Percentiles rank a stretch among this genome's conserved stretches.
phyloP scores from a whole-genome alignment of 2,797 vertebrate species.

The Pantherophis alleghaniensis region DNA sequence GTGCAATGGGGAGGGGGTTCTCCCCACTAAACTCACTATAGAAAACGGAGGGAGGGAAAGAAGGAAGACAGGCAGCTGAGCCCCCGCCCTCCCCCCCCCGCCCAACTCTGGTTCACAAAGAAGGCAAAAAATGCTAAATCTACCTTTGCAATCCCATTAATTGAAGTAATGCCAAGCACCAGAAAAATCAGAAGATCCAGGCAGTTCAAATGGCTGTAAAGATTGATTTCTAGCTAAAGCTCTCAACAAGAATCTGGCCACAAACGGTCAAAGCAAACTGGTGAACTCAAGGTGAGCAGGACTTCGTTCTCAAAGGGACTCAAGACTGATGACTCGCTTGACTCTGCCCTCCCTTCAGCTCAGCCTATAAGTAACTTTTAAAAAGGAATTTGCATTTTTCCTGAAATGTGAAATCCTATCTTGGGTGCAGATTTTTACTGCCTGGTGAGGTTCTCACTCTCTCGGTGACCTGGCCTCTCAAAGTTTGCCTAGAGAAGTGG shows the following conservation, averaged over 20 bases:
- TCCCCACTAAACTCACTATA: not conserved
- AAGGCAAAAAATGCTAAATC: not conserved
- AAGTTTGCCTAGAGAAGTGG: not conserved
- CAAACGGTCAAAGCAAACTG: not conserved
- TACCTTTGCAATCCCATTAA: not conserved
- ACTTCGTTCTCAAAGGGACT: not conserved
- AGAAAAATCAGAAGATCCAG: not conserved
- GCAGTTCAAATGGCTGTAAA: not conserved
- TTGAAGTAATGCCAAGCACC: not conserved
- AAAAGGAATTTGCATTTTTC: not conserved
- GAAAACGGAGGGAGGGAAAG: not conserved
- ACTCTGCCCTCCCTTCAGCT: not conserved
- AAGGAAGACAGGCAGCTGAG: not conserved
- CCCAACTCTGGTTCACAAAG: not conserved
- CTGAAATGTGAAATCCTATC: not conserved
- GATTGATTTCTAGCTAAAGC: not conserved
- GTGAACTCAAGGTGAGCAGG: not conserved
- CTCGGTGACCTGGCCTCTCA: not conserved
- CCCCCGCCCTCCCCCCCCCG: accelerated
- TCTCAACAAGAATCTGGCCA: not conserved
- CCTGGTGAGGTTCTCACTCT: not conserved
- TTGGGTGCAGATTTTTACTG: not conserved
- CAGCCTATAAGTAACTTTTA: not conserved
- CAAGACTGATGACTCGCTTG: not conserved
- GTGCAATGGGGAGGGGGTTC: not conserved